These are phyloP conservation scores for Nilaparvata lugens DNA, from an alignment of 1,140 invertebrate genomes.

Conservation along the genomic window DNA sequence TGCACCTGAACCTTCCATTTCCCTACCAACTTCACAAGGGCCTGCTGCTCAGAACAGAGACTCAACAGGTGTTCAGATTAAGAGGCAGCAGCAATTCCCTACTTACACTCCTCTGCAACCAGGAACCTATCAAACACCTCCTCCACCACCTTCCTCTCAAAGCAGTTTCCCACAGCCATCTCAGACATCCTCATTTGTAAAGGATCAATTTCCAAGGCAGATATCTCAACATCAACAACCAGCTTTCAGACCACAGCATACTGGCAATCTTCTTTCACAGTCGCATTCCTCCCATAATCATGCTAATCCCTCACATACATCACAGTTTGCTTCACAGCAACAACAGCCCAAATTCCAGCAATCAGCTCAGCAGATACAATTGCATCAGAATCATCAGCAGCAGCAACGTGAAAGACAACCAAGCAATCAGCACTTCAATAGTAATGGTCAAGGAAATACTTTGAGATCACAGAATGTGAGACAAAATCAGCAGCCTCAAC, in stretches of 20 bases:
- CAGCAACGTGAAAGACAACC: slow-evolving; percentile 26
- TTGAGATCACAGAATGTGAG: not conserved
- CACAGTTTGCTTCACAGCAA: slow-evolving; percentile 32
- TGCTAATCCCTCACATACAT: slow-evolving; percentile 37
- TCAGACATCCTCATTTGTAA: slow-evolving; percentile 9
- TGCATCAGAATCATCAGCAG: slow-evolving; percentile 17
- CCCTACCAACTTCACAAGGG: slow-evolving; percentile 7
- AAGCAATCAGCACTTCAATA: slow-evolving; percentile 28
- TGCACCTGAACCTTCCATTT: slow-evolving; percentile 16
- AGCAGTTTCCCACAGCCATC: slow-evolving; percentile 12
- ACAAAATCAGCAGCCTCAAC: slow-evolving; percentile 25
- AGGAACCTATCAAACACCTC: slow-evolving; percentile 10
- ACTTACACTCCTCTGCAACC: slow-evolving; percentile 2
- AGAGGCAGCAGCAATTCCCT: slow-evolving; percentile 12
- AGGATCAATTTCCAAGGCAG: slow-evolving; percentile 8
- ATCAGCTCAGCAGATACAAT: slow-evolving; percentile 25
- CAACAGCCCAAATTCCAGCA: slow-evolving; percentile 37
- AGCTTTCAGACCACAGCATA: slow-evolving; percentile 33
- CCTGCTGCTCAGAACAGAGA: slow-evolving; percentile 23
- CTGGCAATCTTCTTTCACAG: slow-evolving; percentile 27
- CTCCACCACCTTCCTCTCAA: not conserved
- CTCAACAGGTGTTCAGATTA: slow-evolving; percentile 15
- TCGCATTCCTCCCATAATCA: not conserved
- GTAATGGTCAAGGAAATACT: not conserved
- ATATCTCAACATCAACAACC: slow-evolving; percentile 24